Base-by-base conservation (phyloP, 1,140 invertebrate species). In the Thalassaphorura encarpata region DNA sequence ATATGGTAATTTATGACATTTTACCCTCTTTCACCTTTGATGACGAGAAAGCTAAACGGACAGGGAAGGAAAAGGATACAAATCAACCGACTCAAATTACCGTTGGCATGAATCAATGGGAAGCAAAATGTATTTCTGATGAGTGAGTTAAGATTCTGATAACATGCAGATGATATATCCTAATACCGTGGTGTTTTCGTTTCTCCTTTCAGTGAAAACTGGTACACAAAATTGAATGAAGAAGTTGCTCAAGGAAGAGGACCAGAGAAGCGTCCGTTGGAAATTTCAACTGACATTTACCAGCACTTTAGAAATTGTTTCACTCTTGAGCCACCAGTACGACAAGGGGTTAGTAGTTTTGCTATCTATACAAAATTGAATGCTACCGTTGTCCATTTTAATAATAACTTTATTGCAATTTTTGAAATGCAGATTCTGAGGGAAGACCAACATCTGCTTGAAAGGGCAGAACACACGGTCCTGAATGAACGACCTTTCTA, bases 1-100 rank as follows among this genome's bases (percentile, higher is more conserved):
- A 63, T 28, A 23, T 63, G 5, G 47, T 59, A 13, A 24, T 63
- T 8, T 63, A 59, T 24, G 54, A 63, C 41, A 16, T n/a, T n/a
- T n/a, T n/a, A n/a, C n/a, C n/a, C n/a, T n/a, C n/a, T n/a, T n/a
- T n/a, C n/a, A n/a, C n/a, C n/a, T n/a, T n/a, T n/a, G n/a, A n/a
- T n/a, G n/a, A n/a, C n/a, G n/a, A n/a, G n/a, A n/a, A n/a, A n/a
- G n/a, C n/a, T n/a, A n/a, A n/a, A n/a, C n/a, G n/a, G n/a, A n/a
- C 46, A 29, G 15, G 23, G 46, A 48, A 26, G 26, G 8, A 23
- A 21, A 6, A 13, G 8, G 19, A 16, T 27, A 18, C 28, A n/a
- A 33, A n/a, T n/a, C n/a, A n/a, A n/a, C n/a, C n/a, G n/a, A n/a
- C n/a, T n/a, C n/a, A 27, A 29, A 6, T 52, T 51, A 8, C 27